These are phyloP conservation scores for Setophaga coronata DNA, from an alignment of 2,113 vertebrate species.

Conservation along the genomic window DNA sequence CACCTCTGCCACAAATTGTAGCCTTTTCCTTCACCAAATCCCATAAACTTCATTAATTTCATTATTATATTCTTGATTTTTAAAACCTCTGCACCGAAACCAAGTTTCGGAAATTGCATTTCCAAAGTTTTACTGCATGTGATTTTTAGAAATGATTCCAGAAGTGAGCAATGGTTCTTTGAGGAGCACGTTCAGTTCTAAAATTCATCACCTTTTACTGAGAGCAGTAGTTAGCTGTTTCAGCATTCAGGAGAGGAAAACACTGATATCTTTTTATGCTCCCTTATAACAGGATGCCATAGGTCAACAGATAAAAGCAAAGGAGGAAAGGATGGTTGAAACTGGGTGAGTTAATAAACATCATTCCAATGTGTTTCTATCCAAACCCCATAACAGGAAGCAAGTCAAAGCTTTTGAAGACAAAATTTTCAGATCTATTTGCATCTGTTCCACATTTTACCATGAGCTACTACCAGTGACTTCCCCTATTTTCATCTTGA, in stretches of 20 bases:
- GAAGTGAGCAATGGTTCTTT: background rate
- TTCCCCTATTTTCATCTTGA: background rate
- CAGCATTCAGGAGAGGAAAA: background rate
- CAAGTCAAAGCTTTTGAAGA: background rate
- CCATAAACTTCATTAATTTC: background rate
- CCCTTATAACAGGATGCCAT: background rate
- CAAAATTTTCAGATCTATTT: background rate
- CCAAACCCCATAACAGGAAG: background rate
- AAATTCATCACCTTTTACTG: background rate
- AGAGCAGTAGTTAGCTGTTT: background rate
- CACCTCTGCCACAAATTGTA: background rate
- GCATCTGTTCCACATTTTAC: background rate
- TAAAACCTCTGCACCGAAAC: background rate
- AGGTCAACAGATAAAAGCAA: background rate
- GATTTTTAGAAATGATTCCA: background rate
- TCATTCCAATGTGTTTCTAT: background rate
- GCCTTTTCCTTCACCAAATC: background rate
- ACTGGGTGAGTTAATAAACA: background rate
- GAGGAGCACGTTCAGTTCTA: background rate
- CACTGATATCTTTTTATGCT: background rate
- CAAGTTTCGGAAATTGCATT: background rate
- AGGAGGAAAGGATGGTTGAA: background rate
- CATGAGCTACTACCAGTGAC: background rate
- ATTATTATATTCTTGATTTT: background rate
- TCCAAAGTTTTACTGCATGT: background rate